A percentile compares a stretch with the other conserved stretches of the same genome.
Conservation (phyloP, 1,140 invertebrate genomes). For the Pseudomyrmex flavicornis region DNA sequence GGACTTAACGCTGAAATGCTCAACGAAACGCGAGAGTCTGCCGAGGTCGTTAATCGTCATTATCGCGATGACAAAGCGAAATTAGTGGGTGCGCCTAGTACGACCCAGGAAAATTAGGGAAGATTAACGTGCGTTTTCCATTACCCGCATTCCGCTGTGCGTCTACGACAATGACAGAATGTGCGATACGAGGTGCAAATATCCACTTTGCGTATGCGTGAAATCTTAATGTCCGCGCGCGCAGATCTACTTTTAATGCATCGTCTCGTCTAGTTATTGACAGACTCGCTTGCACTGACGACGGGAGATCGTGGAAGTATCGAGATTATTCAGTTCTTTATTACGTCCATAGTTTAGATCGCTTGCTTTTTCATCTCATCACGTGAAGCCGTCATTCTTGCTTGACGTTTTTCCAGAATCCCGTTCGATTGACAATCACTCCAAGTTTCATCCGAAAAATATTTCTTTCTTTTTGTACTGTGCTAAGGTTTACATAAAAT, state of each 20-base stretch:
- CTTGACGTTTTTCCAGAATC: conserved; percentile 1
- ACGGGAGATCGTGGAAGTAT: conserved; percentile 37
- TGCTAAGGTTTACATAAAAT: not conserved
- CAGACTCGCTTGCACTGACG: conserved; percentile 58
- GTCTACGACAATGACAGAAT: conserved; percentile 5
- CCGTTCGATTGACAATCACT: not conserved
- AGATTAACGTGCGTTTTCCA: conserved; percentile 60
- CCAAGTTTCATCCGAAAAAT: not conserved
- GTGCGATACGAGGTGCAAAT: conserved; percentile 46
- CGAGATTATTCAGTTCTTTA: conserved; percentile 69
- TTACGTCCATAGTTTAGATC: conserved; percentile 61
- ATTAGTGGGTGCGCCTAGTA: conserved; percentile 28
- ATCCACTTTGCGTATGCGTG: conserved; percentile 39
- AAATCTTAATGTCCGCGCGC: conserved; percentile 42
- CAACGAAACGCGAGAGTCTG: conserved; percentile 18
- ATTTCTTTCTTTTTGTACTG: not conserved
- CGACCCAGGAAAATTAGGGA: conserved; percentile 48
- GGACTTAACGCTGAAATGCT: conserved; percentile 21
- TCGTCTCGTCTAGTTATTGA: conserved; percentile 15
- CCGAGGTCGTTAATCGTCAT: conserved; percentile 23
- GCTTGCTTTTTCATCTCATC: conserved; percentile 16
- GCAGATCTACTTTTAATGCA: conserved; percentile 54
- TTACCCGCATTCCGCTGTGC: conserved; percentile 28
- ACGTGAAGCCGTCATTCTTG: not conserved
- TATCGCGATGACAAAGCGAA: conserved; percentile 32